phyloP scores from a whole-genome alignment of 2,797 vertebrate genomes.

The Dallia pectoralis region DNA sequence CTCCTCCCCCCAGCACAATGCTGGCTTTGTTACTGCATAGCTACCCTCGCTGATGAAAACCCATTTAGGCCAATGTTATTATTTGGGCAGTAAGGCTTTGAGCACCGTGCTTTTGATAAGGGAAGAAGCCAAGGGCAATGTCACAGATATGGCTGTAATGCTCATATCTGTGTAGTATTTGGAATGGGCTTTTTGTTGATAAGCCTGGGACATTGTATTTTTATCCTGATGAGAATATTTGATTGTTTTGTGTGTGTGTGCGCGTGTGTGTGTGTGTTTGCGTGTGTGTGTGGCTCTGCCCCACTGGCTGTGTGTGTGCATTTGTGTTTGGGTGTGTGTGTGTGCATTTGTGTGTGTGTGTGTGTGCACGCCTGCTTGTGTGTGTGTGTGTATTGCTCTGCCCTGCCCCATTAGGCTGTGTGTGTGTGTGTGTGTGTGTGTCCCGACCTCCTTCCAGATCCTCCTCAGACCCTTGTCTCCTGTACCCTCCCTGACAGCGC shows the following conservation, averaged over 20 bases:
- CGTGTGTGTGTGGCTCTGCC: too few species aligned
- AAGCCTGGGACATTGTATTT: background rate
- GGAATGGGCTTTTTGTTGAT: background rate
- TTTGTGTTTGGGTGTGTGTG: too few species aligned
- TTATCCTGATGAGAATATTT: background rate
- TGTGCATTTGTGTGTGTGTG: constrained; percentile 3
- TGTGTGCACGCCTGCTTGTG: background rate
- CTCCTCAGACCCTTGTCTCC: background rate
- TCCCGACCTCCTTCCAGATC: background rate
- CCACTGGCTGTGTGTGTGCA: too few species aligned
- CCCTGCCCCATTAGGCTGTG: too few species aligned
- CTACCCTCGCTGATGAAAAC: background rate
- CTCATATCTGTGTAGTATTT: background rate
- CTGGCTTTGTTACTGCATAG: background rate
- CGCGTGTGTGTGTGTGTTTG: background rate
- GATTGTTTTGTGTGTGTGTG: background rate
- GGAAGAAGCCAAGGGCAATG: background rate
- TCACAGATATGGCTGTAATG: background rate
- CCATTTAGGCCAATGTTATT: background rate
- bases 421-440: background rate
- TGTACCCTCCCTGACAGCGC: background rate
- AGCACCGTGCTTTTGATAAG: background rate
- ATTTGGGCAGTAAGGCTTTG: background rate
- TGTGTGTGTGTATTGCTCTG: background rate
- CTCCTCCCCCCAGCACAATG: constrained; percentile 5